Evolutionary conservation across 2,797 vertebrate species (phyloP).

Genomic region (Ctenochaetus hawaiiensis): DNA sequence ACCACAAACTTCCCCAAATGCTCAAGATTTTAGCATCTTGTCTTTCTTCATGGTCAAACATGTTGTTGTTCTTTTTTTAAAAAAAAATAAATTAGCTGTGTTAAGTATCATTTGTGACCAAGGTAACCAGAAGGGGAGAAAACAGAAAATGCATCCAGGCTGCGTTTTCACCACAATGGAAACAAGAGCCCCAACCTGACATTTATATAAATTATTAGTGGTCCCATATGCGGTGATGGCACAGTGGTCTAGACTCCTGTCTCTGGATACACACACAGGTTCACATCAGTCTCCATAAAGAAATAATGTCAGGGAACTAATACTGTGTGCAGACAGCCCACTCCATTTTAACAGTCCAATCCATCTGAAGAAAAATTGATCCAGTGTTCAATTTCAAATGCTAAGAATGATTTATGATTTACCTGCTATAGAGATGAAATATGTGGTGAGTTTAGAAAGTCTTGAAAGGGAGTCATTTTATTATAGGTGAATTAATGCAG

Average conservation of each 20-base stretch:
- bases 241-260: slow-evolving; percentile 41
- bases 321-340: slow-evolving; percentile 29
- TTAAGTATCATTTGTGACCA: slow-evolving; percentile 28
- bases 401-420: slow-evolving; percentile 39
- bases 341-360: slow-evolving; percentile 28
- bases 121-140: slow-evolving; percentile 31
- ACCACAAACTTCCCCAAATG: background rate
- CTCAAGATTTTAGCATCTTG: slow-evolving; percentile 2
- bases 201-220: slow-evolving; percentile 33
- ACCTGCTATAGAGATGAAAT: slow-evolving; percentile 26
- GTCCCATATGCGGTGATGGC: slow-evolving; percentile 35
- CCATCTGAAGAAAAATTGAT: slow-evolving; percentile 43
- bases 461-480: slow-evolving; percentile 1
- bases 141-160: slow-evolving; percentile 5
- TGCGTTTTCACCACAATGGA: slow-evolving; percentile 10
- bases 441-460: slow-evolving; percentile 2
- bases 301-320: slow-evolving; percentile 41
- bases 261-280: slow-evolving; percentile 23
- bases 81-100: background rate
- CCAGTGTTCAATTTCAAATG: slow-evolving; percentile 36
- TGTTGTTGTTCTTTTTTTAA: background rate
- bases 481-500: background rate
- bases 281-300: slow-evolving; percentile 57
- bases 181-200: slow-evolving; percentile 11
- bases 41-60: slow-evolving; percentile 31